Evolutionary conservation across 92 coral and sea anemone genomes (phyloP), one percentile per base, ranked within the genome.

Genomic region (Palythoa grandiflora): DNA sequence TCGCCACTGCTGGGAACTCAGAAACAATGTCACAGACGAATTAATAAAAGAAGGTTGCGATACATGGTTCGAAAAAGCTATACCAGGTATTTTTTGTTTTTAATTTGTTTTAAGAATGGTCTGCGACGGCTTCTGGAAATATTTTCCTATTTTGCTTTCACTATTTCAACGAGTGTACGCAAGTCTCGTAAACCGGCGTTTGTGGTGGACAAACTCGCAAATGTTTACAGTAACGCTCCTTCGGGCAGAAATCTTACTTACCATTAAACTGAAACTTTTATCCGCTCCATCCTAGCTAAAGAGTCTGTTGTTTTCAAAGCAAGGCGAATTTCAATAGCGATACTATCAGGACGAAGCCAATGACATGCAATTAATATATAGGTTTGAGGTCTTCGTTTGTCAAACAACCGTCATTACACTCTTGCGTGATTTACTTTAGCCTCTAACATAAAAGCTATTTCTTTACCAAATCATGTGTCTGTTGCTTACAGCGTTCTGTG

Each of bases 1-100:
- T 68, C 87, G 87, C 48, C 98, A 95, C 11, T 95, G 98, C 36
- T 95, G 87, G 86, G 98, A 95, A 50, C 76, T 88, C 1, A 76
- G 94, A 35, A 88, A 95, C 20, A 95, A 95, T 73, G 96, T 84
- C 9, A 93, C 98, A 1, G 94, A 89, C 59, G 89, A 83, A 21
- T 81, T 93, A 10, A 20, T 93, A 1, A 44, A 47, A 3, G 91
- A 89, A 9, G 91, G 80, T 6, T 87, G 90, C 10, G 80, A 55
- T 17, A 86, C 81, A 9, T 68, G 59, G 88, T 84, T 83, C 10
- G 51, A 76, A 16, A 63, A 71, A 83, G 85, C 89, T 35, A 75
- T 75, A 83, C 77, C 66, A 63, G 76, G 89, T 83, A 59, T 15
- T 20, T 70, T 3, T 28, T 20, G 54, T 15, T 84, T n/a, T 50